These are phyloP conservation scores for Acrobasis repandana DNA, from an alignment of 2,888 invertebrate species.

Conservation along the genomic window DNA sequence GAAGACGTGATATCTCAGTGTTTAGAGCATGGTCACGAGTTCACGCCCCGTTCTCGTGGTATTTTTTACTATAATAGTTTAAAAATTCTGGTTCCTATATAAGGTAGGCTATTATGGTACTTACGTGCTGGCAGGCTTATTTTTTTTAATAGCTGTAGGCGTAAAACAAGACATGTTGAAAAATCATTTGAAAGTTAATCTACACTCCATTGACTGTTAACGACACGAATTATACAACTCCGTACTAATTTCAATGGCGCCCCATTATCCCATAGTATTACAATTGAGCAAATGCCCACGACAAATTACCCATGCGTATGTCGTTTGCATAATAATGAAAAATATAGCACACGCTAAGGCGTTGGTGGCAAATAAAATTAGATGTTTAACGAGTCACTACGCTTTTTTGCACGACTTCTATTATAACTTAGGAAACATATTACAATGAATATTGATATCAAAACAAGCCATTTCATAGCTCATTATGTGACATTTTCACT, in stretches of 20 bases:
- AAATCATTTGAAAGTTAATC: conserved; percentile 1
- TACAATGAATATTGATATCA: too few relatives aligned
- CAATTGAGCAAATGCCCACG: conserved; percentile 2
- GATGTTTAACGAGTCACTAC: neutral
- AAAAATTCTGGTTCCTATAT: too few relatives aligned
- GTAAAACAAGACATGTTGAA: neutral
- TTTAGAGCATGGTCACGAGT: too few relatives aligned
- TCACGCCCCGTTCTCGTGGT: too few relatives aligned
- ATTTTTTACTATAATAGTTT: too few relatives aligned
- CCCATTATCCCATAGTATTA: neutral
- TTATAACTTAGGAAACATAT: neutral
- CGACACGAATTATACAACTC: neutral
- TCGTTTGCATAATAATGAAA: conserved; percentile 12
- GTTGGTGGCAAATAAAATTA: conserved; percentile 8
- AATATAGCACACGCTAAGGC: conserved; percentile 6
- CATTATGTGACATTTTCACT: too few relatives aligned
- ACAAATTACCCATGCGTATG: conserved; percentile 10
- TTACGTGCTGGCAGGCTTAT: neutral
- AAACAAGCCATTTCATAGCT: too few relatives aligned
- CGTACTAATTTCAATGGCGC: neutral
- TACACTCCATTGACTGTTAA: neutral
- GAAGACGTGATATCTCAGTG: too few relatives aligned
- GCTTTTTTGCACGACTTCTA: neutral
- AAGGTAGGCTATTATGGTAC: neutral
- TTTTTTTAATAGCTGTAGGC: neutral